Base-by-base conservation (phyloP, 1,140 invertebrate species). In the Listronotus oregonensis region DNA sequence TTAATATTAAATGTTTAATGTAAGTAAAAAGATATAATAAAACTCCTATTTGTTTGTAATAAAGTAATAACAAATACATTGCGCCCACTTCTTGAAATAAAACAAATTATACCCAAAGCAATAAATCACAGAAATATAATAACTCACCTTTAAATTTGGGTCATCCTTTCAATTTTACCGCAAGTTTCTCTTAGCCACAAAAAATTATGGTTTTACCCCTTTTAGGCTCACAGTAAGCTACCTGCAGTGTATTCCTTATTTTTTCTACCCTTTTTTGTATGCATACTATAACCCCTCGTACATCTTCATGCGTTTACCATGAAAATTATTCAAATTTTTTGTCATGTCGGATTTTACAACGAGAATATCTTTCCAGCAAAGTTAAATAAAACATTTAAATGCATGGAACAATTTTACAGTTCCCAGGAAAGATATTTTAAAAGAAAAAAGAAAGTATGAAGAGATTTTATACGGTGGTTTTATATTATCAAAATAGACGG, bases 381-480 rank as follows among this genome's bases (percentile, higher is more conserved):
- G 70, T 68, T 71, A 78, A 76, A 71, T 74, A 71, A 74, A 76
- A 66, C 75, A 78, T 78, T 77, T 78, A 78, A 77, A 77, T 77
- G 77, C 77, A 78, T 77, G 66, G 71, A 74, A 72, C 60, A 73
- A 73, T 76, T 76, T 77, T 75, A 78, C 75, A 74, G 73, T 73
- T 77, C 68, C 74, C 74, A 52, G 47, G 75, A 71, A 71, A 67
- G 62, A 49, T 17, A 57, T 55, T 56, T 42, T 27, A 50, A 57
- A 56, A 15, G 17, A 42, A 39, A 52, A 64, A 57, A 55, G 34
- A 57, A 57, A 50, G 18, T n/a, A 49, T 17, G 12, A 15, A 6
- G 54, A 57, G 44, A 65, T 56, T 64, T 56, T 55, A 50, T 56
- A 57, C 43, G 62, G 52, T 64, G 62, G 52, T 64, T 64, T 57